A percentile compares a stretch with the other conserved stretches of the same genome.
Evolutionary conservation across 2,113 vertebrate species (phyloP).

Genomic region (Hylia prasina): DNA sequence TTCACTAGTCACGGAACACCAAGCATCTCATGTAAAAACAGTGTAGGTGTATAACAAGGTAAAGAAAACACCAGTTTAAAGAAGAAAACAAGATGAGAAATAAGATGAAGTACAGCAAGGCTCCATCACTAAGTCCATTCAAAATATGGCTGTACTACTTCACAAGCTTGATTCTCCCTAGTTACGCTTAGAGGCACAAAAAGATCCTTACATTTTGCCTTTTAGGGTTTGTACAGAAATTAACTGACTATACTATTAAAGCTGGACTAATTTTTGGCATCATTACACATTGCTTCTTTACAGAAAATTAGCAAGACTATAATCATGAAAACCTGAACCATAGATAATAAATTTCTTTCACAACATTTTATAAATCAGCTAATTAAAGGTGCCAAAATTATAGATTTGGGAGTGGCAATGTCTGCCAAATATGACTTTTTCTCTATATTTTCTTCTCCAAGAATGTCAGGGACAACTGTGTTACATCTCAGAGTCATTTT

Average conservation of each 20-base stretch:
- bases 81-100: neutral
- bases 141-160: neutral
- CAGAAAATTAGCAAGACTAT: neutral
- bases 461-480: fast-evolving
- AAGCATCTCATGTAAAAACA: neutral
- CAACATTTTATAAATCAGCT: neutral
- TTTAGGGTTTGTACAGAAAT: neutral
- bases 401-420: neutral
- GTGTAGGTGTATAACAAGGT: neutral
- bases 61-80: neutral
- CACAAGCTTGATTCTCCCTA: neutral
- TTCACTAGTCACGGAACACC: neutral
- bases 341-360: neutral
- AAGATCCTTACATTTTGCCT: neutral
- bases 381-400: neutral
- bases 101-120: neutral
- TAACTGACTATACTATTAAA: neutral
- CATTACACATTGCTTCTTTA: neutral
- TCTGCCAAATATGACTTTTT: neutral
- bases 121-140: neutral
- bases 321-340: neutral
- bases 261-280: neutral
- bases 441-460: neutral
- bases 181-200: neutral
- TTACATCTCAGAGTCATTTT: neutral